Percentiles rank a stretch among this genome's conserved stretches.
These are phyloP conservation scores for Cyprinus carpio DNA, from an alignment of 2,113 vertebrate genomes.

Conservation along the genomic window DNA sequence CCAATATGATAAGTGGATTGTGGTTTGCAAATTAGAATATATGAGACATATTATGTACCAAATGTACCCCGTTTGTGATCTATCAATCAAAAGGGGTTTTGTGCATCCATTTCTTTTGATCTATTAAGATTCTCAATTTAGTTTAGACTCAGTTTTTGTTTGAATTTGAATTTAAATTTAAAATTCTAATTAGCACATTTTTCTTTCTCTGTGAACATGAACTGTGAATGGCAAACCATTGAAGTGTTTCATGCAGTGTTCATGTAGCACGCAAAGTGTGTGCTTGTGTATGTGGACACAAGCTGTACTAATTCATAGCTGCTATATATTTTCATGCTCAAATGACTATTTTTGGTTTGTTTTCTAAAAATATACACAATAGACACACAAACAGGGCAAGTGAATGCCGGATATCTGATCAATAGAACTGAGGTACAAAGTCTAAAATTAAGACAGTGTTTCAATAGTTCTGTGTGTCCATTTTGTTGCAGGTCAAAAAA, in stretches of 20 bases:
- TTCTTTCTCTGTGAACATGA: constrained; percentile 2
- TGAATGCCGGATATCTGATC: neutral
- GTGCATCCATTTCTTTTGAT: neutral
- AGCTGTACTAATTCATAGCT: constrained; percentile 29
- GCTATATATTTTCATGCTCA: constrained; percentile 14
- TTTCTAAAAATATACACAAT: neutral
- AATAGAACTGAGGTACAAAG: neutral
- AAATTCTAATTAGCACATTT: neutral
- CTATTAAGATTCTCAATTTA: neutral
- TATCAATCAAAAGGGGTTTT: neutral
- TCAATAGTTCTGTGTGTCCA: neutral
- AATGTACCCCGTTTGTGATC: neutral
- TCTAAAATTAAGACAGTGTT: neutral
- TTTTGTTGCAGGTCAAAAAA: neutral
- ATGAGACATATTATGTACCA: neutral
- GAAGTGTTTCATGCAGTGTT: constrained; percentile 24
- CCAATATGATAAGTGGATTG: neutral
- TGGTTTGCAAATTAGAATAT: neutral
- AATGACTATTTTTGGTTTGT: neutral
- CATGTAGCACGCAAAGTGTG: constrained; percentile 43
- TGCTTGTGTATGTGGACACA: constrained; percentile 18
- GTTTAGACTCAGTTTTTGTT: neutral
- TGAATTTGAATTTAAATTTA: neutral
- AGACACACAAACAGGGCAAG: neutral
- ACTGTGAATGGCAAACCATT: constrained; percentile 28